Conservation (phyloP, 2,113 vertebrate genomes). For the Edolisoma coerulescens region DNA sequence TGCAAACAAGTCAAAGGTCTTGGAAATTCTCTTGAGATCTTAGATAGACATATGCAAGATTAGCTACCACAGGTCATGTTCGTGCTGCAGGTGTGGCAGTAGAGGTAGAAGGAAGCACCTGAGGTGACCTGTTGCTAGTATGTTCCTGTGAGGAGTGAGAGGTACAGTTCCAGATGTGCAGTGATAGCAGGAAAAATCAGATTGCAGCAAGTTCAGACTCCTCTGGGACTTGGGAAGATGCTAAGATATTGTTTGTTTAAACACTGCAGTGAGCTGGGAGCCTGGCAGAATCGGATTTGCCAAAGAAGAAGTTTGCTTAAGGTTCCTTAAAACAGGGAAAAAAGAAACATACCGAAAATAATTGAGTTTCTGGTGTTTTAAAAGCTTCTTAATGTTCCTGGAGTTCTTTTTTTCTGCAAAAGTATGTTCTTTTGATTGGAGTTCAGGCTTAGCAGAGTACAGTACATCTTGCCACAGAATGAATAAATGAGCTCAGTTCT, state of each 20-base stretch:
- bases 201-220: not conserved
- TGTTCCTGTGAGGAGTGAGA: not conserved
- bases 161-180: not conserved
- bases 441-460: conserved; percentile 28
- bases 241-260: conserved; percentile 17
- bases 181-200: not conserved
- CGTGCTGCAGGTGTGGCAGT: not conserved
- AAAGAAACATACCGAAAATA: conserved; percentile 15
- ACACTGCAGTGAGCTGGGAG: not conserved
- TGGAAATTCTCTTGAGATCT: not conserved
- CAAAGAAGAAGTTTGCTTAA: not conserved
- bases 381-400: conserved; percentile 46
- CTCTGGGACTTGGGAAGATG: not conserved
- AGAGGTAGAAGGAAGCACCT: not conserved
- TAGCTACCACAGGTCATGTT: not conserved
- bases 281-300: not conserved
- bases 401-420: not conserved
- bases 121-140: not conserved
- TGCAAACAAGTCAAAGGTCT: not conserved
- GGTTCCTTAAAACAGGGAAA: not conserved
- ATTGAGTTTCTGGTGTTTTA: conserved; percentile 52
- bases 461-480: conserved; percentile 39
- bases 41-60: not conserved
- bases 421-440: conserved; percentile 47
- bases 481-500: conserved; percentile 46